Evolutionary conservation across 2,888 invertebrate species (phyloP).

Genomic region (Cosmia pyralina): DNA sequence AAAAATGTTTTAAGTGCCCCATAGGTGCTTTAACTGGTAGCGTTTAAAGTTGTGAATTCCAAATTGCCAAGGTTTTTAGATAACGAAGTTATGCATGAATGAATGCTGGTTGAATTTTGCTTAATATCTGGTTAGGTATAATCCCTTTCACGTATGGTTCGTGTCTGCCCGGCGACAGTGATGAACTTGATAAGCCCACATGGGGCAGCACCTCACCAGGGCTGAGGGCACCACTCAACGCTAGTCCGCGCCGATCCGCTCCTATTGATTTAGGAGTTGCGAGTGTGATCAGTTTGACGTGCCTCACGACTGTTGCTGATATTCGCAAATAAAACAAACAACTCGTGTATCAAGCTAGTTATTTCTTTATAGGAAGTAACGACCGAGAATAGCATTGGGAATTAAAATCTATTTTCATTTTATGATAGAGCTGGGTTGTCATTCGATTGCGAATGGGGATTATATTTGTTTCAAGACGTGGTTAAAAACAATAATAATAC

Average conservation of each 20-base stretch:
- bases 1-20: slow-evolving; percentile 55
- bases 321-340: slow-evolving; percentile 51
- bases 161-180: slow-evolving; percentile 60
- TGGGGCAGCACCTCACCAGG: slow-evolving; percentile 41
- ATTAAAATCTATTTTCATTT: slow-evolving; percentile 13
- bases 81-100: slow-evolving; percentile 15
- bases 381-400: slow-evolving; percentile 27
- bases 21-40: slow-evolving; percentile 34
- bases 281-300: slow-evolving; percentile 61
- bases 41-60: slow-evolving; percentile 40
- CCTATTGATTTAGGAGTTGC: slow-evolving; percentile 60
- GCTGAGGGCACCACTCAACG: slow-evolving; percentile 50
- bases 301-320: slow-evolving; percentile 61
- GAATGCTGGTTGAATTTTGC: slow-evolving; percentile 2
- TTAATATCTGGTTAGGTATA: slow-evolving; percentile 4
- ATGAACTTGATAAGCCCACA: slow-evolving; percentile 64
- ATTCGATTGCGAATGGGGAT: background rate
- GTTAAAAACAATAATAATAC: slow-evolving; percentile 3
- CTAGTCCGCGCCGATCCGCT: slow-evolving; percentile 60
- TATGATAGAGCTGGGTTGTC: slow-evolving; percentile 15
- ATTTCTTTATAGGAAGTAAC: slow-evolving; percentile 52
- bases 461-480: background rate
- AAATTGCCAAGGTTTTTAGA: slow-evolving; percentile 36
- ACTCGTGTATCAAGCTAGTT: slow-evolving; percentile 49
- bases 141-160: slow-evolving; percentile 37